These are phyloP conservation scores for Myathropa florea DNA, from an alignment of 2,888 invertebrate species.

Conservation along the genomic window DNA sequence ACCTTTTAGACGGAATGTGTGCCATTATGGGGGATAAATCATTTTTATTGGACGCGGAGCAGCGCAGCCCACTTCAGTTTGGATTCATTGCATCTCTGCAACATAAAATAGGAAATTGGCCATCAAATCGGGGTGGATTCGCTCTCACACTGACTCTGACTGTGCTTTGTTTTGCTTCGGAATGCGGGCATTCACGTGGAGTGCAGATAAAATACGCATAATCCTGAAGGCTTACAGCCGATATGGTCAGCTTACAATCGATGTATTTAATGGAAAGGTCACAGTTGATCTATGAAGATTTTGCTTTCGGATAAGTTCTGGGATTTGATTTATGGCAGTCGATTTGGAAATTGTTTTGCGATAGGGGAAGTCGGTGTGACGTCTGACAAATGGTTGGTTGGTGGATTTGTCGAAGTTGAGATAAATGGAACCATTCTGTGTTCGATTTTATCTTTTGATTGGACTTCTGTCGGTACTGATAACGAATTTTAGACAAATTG, in stretches of 20 bases:
- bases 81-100: slow-evolving; percentile 29
- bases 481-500: no score
- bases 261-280: background rate
- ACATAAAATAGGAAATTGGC: slow-evolving; percentile 21
- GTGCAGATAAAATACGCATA: slow-evolving; percentile 17
- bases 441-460: no score
- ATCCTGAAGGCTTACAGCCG: slow-evolving; percentile 15
- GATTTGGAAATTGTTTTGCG: background rate
- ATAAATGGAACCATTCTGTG: no score
- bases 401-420: background rate
- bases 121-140: background rate
- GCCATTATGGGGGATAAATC: slow-evolving; percentile 49
- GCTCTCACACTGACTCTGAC: no score
- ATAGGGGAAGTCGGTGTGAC: background rate
- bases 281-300: background rate
- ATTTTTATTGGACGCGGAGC: slow-evolving; percentile 31
- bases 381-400: background rate
- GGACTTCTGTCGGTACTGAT: no score
- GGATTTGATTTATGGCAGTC: background rate
- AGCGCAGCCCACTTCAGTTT: background rate
- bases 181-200: background rate
- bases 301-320: background rate
- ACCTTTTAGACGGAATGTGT: slow-evolving; percentile 27
- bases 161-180: background rate
- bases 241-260: background rate